Percentiles rank a stretch among this genome's conserved stretches.
Evolutionary conservation across 1,140 invertebrate genomes (phyloP).

Genomic region (Caenorhabditis tropicalis): DNA sequence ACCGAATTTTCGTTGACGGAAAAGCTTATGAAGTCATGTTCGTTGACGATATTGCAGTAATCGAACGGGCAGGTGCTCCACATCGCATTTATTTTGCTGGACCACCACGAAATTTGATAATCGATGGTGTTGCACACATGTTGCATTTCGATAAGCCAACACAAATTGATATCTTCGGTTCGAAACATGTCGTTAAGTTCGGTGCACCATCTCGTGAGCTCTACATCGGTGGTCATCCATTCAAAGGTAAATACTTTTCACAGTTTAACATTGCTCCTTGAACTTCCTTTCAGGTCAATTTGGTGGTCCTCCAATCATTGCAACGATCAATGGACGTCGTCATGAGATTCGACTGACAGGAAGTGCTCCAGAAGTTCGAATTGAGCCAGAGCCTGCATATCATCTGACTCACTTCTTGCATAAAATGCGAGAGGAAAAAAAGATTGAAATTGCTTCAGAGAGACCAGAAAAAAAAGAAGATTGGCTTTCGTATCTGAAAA

Average conservation of each 20-base stretch:
- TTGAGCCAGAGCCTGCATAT: slow-evolving; percentile 73
- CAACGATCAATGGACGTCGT: slow-evolving; percentile 81
- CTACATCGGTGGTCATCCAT: slow-evolving; percentile 84
- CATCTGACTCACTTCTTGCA: slow-evolving; percentile 66
- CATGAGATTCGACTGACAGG: slow-evolving; percentile 85
- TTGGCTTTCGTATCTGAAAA: slow-evolving; percentile 47
- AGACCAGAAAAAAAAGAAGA: slow-evolving; percentile 46
- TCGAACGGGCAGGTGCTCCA: slow-evolving; percentile 61
- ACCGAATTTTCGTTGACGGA: slow-evolving; percentile 71
- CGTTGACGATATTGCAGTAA: slow-evolving; percentile 67
- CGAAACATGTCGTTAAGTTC: slow-evolving; percentile 79
- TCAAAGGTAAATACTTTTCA: slow-evolving; percentile 77
- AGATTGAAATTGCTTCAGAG: slow-evolving; percentile 5
- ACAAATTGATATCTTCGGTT: slow-evolving; percentile 73
- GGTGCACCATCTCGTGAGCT: slow-evolving; percentile 90
- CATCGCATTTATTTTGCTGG: slow-evolving; percentile 60
- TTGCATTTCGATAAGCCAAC: slow-evolving; percentile 68
- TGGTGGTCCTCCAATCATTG: slow-evolving; percentile 80
- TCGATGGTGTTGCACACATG: slow-evolving; percentile 58
- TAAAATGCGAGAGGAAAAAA: slow-evolving; percentile 52
- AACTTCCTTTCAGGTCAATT: slow-evolving; percentile 14
- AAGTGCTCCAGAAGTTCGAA: slow-evolving; percentile 79
- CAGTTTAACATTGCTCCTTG: slow-evolving; percentile 78
- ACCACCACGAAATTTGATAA: slow-evolving; percentile 50
- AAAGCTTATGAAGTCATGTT: slow-evolving; percentile 71